Percentiles rank a stretch among this genome's conserved stretches.
Evolutionary conservation across 2,797 vertebrate genomes (phyloP).

Genomic region (Erpetoichthys calabaricus): DNA sequence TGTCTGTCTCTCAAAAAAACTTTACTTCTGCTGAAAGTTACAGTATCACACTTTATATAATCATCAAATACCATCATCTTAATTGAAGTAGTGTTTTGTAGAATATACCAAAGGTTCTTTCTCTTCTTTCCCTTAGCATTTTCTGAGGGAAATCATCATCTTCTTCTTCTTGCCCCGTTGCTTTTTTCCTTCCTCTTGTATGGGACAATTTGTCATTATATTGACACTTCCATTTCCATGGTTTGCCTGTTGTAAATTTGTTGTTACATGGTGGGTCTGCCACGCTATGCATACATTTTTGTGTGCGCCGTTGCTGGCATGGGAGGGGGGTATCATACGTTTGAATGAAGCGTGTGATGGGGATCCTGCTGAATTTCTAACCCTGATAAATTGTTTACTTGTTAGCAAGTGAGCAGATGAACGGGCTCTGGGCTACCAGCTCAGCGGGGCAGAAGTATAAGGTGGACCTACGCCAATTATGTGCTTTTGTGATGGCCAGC

Average conservation of each 20-base stretch:
- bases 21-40: no score
- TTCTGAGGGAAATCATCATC: no score
- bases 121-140: no score
- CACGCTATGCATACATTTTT: constrained; percentile 66
- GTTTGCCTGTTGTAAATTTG: constrained; percentile 71
- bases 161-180: no score
- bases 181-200: no score
- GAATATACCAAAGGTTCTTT: no score
- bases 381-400: constrained; percentile 73
- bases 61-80: no score
- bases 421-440: constrained; percentile 40
- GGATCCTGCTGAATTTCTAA: constrained; percentile 56
- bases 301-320: constrained; percentile 48
- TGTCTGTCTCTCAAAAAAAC: no score
- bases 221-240: constrained; percentile 72
- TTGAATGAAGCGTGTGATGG: constrained; percentile 56
- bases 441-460: constrained; percentile 62
- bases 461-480: constrained; percentile 75
- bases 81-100: no score
- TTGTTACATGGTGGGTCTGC: constrained; percentile 71
- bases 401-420: constrained; percentile 55
- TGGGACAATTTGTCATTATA: constrained; percentile 48
- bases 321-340: constrained; percentile 36
- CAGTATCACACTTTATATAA: no score
- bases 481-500: constrained; percentile 49